Evolutionary conservation across 2,113 vertebrate genomes (phyloP).

Genomic region (Tichodroma muraria): DNA sequence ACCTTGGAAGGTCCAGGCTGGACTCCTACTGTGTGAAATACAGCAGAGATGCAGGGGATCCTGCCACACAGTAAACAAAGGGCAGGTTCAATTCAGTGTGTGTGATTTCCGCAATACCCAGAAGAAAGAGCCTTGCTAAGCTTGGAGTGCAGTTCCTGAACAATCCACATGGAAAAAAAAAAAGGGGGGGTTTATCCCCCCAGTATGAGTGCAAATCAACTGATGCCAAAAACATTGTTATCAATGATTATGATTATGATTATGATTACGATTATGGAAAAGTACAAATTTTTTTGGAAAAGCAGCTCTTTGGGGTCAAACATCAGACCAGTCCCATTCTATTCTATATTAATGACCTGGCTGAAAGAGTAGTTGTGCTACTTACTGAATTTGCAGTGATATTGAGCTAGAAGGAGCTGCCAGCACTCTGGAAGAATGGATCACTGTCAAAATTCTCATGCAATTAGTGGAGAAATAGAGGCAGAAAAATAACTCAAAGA

Average conservation of each 20-base stretch:
- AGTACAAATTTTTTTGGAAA: neutral
- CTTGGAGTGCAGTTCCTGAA: neutral
- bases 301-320: neutral
- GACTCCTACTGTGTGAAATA: neutral
- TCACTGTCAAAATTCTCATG: conserved; percentile 10
- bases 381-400: neutral
- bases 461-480: neutral
- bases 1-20: neutral
- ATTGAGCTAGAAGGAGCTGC: neutral
- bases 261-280: neutral
- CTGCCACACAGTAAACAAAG: neutral
- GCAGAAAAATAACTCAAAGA: neutral
- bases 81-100: neutral
- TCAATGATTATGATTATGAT: neutral
- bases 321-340: neutral
- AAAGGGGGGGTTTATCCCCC: too few species aligned
- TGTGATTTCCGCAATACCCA: neutral
- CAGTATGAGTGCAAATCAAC: neutral
- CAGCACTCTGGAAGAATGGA: neutral
- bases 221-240: neutral
- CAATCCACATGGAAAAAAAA: neutral
- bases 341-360: neutral
- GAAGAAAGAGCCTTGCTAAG: neutral
- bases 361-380: neutral
- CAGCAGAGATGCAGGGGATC: neutral